Conservation (phyloP, 2,113 vertebrate species). For the Macquaria ambigua region DNA sequence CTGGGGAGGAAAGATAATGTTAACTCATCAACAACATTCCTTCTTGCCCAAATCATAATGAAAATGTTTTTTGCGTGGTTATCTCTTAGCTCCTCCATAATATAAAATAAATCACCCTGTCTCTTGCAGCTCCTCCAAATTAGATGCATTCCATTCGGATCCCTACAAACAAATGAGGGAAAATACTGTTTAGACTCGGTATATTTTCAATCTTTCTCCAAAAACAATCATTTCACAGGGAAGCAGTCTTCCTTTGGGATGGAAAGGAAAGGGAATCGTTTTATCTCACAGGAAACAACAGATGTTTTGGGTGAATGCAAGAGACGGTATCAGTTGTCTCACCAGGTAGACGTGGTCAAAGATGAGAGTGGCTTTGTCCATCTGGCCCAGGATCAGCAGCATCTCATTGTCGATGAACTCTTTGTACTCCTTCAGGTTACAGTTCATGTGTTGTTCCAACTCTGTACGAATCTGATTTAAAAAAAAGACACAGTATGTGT, state of each 20-base stretch:
- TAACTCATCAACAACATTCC: conserved; percentile 60
- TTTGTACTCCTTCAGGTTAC: conserved; percentile 97
- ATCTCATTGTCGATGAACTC: conserved; percentile 99
- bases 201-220: conserved; percentile 42
- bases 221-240: conserved; percentile 40
- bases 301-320: conserved; percentile 10
- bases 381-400: conserved; percentile 97
- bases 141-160: conserved; percentile 99
- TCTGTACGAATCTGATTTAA: conserved; percentile 85
- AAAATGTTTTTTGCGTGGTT: conserved; percentile 49
- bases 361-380: conserved; percentile 98
- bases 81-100: conserved; percentile 68
- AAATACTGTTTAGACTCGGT: conserved; percentile 47
- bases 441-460: conserved; percentile 97
- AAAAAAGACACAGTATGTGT: not conserved
- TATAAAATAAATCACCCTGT: conserved; percentile 87
- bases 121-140: conserved; percentile 96
- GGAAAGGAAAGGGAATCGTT: not conserved
- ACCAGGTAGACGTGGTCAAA: conserved; percentile 98
- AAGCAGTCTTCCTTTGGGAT: conserved; percentile 9
- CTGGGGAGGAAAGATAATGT: conserved; percentile 79
- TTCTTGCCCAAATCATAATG: conserved; percentile 54
- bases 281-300: conserved; percentile 27
- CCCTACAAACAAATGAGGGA: conserved; percentile 87
- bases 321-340: conserved; percentile 54